phyloP scores from a whole-genome alignment of 2,888 invertebrate genomes.

The Clanis bilineata region DNA sequence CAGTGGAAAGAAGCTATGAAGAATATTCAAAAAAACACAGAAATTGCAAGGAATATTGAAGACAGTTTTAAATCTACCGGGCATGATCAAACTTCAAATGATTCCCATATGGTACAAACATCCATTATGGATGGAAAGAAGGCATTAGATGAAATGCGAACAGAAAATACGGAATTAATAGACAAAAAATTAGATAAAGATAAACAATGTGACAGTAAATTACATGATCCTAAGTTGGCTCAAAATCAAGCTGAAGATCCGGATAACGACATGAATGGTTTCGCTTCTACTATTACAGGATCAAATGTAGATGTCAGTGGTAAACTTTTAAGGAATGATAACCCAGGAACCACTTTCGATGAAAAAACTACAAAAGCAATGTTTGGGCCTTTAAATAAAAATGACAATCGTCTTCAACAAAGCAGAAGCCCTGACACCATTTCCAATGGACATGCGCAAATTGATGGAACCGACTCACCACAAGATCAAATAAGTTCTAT shows the following conservation, averaged over 20 bases:
- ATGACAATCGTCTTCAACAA: neutral
- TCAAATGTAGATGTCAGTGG: slow-evolving; percentile 17
- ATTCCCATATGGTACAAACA: neutral
- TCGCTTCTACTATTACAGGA: slow-evolving; percentile 16
- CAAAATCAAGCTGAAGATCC: slow-evolving; percentile 15
- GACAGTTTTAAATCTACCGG: slow-evolving; percentile 48
- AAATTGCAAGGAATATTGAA: slow-evolving; percentile 62
- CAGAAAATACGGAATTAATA: neutral
- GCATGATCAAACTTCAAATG: neutral
- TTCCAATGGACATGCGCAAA: neutral
- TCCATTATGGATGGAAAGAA: neutral
- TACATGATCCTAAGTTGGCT: neutral
- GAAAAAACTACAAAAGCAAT: neutral
- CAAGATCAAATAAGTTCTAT: neutral
- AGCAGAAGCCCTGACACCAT: neutral
- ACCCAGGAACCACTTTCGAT: neutral
- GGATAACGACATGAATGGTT: slow-evolving; percentile 12
- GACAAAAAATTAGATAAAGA: neutral
- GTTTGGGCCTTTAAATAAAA: neutral
- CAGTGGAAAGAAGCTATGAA: slow-evolving; percentile 66
- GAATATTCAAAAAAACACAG: slow-evolving; percentile 56
- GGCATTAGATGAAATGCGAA: neutral
- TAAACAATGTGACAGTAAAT: slow-evolving; percentile 10
- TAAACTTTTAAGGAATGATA: neutral
- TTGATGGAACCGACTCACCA: neutral